Percentiles rank a stretch among this genome's conserved stretches.
Evolutionary conservation across 2,888 invertebrate genomes (phyloP).

Genomic region (Cryptus armator): DNA sequence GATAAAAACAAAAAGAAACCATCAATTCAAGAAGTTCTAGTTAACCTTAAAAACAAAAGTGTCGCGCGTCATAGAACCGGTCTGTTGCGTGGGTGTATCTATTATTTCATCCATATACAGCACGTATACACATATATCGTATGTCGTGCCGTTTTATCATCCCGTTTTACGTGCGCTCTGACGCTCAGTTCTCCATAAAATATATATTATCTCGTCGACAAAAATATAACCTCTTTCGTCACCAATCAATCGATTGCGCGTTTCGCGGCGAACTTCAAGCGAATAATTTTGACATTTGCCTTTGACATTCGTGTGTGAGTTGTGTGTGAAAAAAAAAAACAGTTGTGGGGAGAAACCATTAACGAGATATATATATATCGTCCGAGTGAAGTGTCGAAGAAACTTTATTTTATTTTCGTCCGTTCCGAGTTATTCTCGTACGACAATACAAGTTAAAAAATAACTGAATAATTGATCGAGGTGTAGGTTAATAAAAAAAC

Average conservation of each 20-base stretch:
- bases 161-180: not conserved
- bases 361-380: not conserved
- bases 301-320: not conserved
- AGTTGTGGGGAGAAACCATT: not conserved
- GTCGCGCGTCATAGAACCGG: not conserved
- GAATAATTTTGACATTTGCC: conserved; percentile 72
- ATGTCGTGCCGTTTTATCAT: not conserved
- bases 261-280: conserved; percentile 72
- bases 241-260: conserved; percentile 55
- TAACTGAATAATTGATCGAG: conserved; percentile 32
- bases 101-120: not conserved
- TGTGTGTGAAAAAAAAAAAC: not conserved
- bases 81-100: not conserved
- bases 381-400: not conserved
- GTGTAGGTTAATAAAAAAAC: not conserved
- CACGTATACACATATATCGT: not conserved
- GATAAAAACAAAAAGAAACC: not conserved
- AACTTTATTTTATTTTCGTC: not conserved
- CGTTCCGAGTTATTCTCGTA: not conserved
- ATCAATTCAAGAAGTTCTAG: not conserved
- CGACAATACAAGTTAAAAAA: conserved; percentile 22
- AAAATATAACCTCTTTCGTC: not conserved
- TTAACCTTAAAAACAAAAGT: not conserved
- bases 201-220: not conserved
- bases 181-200: not conserved